Conservation (phyloP, 2,888 invertebrate genomes). For the Anoplius nigerrimus region DNA sequence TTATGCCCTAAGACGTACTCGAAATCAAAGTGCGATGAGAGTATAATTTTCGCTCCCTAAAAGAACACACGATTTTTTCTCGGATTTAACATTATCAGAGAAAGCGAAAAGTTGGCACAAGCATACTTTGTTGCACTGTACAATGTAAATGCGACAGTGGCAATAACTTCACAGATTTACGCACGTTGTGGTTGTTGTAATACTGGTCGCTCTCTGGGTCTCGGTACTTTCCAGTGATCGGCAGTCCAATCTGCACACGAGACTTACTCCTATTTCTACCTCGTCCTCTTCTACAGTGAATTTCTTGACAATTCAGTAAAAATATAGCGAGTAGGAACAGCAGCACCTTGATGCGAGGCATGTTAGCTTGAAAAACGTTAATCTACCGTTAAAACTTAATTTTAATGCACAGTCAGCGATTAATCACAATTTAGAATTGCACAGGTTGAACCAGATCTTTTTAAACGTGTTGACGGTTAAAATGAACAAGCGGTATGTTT, state of each 20-base stretch:
- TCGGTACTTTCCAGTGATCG: slow-evolving; percentile 91
- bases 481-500: too few relatives aligned
- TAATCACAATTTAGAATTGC: too few relatives aligned
- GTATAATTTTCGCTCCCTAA: slow-evolving; percentile 92
- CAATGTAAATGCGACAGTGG: too few relatives aligned
- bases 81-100: background rate
- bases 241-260: slow-evolving; percentile 89
- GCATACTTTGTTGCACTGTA: too few relatives aligned
- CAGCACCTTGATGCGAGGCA: slow-evolving; percentile 58
- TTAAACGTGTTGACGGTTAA: too few relatives aligned
- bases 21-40: slow-evolving; percentile 94
- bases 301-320: slow-evolving; percentile 69
- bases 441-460: too few relatives aligned
- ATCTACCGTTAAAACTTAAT: too few relatives aligned
- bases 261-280: slow-evolving; percentile 85
- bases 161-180: background rate
- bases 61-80: slow-evolving; percentile 23
- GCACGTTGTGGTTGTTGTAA: slow-evolving; percentile 91
- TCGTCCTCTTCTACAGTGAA: slow-evolving; percentile 82
- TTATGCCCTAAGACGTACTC: slow-evolving; percentile 96
- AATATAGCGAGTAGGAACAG: slow-evolving; percentile 61
- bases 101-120: background rate
- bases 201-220: slow-evolving; percentile 94
- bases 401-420: too few relatives aligned
- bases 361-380: slow-evolving; percentile 37